Conservation (phyloP, 1,140 invertebrate genomes). For the Macrobrachium nipponense region DNA sequence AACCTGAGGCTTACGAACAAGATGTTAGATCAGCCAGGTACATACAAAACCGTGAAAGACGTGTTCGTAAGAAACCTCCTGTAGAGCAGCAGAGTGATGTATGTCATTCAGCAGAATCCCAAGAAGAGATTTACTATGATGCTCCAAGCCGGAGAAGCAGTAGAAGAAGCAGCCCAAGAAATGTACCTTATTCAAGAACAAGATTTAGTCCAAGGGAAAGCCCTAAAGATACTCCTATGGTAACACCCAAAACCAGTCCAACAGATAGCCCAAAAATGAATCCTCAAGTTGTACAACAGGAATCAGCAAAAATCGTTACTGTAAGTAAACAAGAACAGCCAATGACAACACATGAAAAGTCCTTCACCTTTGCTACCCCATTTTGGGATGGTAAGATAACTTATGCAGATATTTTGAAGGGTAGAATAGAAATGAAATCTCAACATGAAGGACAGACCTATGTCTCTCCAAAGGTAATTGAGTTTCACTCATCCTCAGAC, state of each 20-base stretch:
- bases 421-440: constrained; percentile 44
- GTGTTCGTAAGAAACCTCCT: constrained; percentile 38
- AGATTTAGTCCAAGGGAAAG: constrained; percentile 46
- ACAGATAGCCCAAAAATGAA: constrained; percentile 48
- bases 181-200: constrained; percentile 19
- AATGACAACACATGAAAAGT: neutral
- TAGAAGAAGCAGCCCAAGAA: constrained; percentile 37
- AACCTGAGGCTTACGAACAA: constrained; percentile 38
- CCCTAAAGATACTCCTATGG: constrained; percentile 49
- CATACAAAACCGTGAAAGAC: constrained; percentile 33
- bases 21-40: constrained; percentile 32
- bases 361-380: neutral
- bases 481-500: neutral
- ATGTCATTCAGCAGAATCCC: constrained; percentile 9
- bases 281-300: constrained; percentile 39
- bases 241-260: constrained; percentile 54
- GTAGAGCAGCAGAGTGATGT: constrained; percentile 30
- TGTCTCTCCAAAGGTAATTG: neutral
- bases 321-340: constrained; percentile 14
- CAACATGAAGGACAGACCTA: constrained; percentile 29
- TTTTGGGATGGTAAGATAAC: constrained; percentile 60
- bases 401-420: constrained; percentile 63
- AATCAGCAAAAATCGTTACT: neutral
- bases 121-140: constrained; percentile 53
- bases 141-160: constrained; percentile 45